Base-by-base conservation (phyloP, 2,797 vertebrate genomes). In the Buceros bicornis region DNA sequence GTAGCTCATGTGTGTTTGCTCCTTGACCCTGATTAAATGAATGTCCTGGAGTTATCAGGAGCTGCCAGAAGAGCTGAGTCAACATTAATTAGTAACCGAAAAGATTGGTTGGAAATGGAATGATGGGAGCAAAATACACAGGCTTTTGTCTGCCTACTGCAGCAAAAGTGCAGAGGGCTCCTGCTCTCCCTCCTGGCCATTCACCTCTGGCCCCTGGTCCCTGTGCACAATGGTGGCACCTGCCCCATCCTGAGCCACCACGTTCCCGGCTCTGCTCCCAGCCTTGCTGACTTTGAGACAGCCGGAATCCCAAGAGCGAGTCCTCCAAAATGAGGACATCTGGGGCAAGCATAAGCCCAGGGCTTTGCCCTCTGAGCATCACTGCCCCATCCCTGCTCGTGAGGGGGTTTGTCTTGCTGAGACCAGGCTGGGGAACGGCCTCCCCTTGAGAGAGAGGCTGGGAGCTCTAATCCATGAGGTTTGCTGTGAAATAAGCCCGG, bases 21-120 rank as follows among this genome's bases (percentile, higher is more conserved):
- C 97, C 95, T 96, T 97, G 95, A 48, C 96, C 95, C 76, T 25
- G 31, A 87, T 66, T 66, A 76, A 83, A 92, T 90, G 88, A 95
- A 85, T 73, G 40, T 51, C 77, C 60, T 8, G 2, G 64, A 88
- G 70, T 78, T 95, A 95, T 90, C 87, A 58, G 89, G 19, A 79
- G 47, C 86, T 24, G 67, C 56, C 8, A 3, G 62, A 90, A 94
- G n/a, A 82, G 81, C 82, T 76, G 82, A 88, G 35, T 92, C 31
- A 14, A 58, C 76, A 90, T 97, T 97, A 97, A 97, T 97, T 91
- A 96, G 95, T 97, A 96, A 97, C 95, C 1, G 1, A 76, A 83
- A 81, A 73, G 76, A 62, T 48, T 91, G 82, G 89, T 42, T 21
- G 8, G 71, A 58, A 66, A 29, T 57, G n/a, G 87, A 82, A 81